Conservation (phyloP, 2,888 invertebrate species). For the Tuberolachnus salignus region DNA sequence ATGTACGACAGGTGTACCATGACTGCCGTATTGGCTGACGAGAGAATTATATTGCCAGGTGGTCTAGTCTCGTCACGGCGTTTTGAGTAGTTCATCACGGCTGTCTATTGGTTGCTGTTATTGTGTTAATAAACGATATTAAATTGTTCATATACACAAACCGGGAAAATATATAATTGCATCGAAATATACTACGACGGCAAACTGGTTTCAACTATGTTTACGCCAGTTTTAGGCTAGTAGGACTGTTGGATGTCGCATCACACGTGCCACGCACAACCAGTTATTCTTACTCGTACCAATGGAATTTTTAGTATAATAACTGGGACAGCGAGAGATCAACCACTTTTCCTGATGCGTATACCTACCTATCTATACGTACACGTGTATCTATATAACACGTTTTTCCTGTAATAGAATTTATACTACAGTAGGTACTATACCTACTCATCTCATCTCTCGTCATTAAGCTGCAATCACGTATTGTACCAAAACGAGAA, state of each 20-base stretch:
- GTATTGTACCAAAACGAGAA: conserved; percentile 1
- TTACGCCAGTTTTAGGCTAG: conserved; percentile 43
- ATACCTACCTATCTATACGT: no score
- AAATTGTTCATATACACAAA: conserved; percentile 22
- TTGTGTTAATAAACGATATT: conserved; percentile 38
- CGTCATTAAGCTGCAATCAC: not conserved
- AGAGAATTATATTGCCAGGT: conserved; percentile 24
- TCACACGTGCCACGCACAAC: conserved; percentile 26
- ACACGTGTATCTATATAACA: no score
- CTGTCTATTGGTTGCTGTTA: conserved; percentile 16
- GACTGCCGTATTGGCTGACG: conserved; percentile 33
- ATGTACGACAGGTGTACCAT: conserved; percentile 35
- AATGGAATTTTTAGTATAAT: conserved; percentile 30
- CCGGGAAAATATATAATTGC: conserved; percentile 11
- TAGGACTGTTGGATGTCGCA: conserved; percentile 44
- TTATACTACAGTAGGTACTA: not conserved
- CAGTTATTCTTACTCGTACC: conserved; percentile 40
- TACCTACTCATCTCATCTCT: no score
- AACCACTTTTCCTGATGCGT: conserved; percentile 16
- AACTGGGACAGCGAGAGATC: conserved; percentile 46
- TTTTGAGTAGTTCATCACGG: conserved; percentile 22
- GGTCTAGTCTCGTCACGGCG: conserved; percentile 21
- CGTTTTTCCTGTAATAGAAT: no score
- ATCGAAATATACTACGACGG: not conserved
- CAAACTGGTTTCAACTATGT: conserved; percentile 39